phyloP scores from a whole-genome alignment of 2,888 invertebrate species.

The Trissolcus brochymenae region DNA sequence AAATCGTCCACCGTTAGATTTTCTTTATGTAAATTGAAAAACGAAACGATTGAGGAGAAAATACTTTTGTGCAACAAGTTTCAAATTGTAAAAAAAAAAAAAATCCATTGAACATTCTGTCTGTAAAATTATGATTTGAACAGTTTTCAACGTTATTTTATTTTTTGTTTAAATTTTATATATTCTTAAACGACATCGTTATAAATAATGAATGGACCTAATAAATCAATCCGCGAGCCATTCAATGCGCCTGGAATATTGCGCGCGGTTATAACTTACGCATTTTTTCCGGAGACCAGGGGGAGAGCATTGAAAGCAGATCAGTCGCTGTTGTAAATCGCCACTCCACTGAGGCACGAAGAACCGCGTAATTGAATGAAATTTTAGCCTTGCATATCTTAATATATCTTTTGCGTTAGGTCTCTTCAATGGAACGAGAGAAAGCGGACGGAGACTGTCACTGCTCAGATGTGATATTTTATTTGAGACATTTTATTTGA shows the following conservation, averaged over 20 bases:
- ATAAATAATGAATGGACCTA: conserved; percentile 12
- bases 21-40: no score
- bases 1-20: no score
- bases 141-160: background rate
- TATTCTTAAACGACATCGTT: background rate
- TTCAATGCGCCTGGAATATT: conserved; percentile 3
- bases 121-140: background rate
- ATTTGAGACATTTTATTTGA: no score
- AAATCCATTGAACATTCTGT: background rate
- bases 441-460: conserved; percentile 21
- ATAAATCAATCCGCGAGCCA: conserved; percentile 14
- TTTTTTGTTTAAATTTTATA: background rate
- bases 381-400: conserved; percentile 10
- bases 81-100: no score
- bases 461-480: no score
- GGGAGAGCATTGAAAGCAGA: conserved; percentile 14
- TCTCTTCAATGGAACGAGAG: conserved; percentile 9
- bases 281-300: conserved; percentile 9
- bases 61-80: no score
- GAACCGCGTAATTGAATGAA: conserved; percentile 24
- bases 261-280: conserved; percentile 11
- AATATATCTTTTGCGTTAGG: conserved; percentile 19
- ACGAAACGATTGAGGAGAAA: no score
- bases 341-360: conserved; percentile 6
- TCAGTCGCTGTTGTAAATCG: conserved; percentile 19